Base-by-base conservation (phyloP, 2,113 vertebrate species). In the Isichthys henryi region DNA sequence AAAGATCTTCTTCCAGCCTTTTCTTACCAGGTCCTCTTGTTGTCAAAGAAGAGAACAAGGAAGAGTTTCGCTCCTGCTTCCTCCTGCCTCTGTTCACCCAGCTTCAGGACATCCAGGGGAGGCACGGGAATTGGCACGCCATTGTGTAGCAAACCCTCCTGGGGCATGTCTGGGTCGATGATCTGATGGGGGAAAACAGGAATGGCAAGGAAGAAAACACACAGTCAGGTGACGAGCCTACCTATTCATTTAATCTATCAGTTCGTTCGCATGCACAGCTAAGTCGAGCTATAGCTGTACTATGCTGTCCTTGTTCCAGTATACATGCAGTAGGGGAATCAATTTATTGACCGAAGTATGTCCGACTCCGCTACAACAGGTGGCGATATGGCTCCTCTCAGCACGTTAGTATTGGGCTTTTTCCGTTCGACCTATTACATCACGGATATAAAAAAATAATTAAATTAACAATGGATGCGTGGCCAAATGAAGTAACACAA, bases 31-130 rank as follows among this genome's bases (percentile, higher is more conserved):
- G 98, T 99, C 89, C 98, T 97, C 93, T 99, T 99, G 95, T 99
- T 99, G 95, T 99, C 98, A 93, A 99, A 99, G 95, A 99, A 99
- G 91, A 99, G 97, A 94, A 99, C 98, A 91, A 99, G 96, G 94
- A 97, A 99, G 92, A 99, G 98, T 90, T 96, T 97, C 93, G 98
- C 97, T 7, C 92, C 93, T 84, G 96, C 95, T 92, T 99, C 98
- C 89, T 95, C 96, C 94, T 98, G 97, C 91, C 95, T 97, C 95
- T 97, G 97, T 92, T 99, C 97, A 45, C 98, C 98, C 93, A 99
- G 89, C 85, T 92, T 95, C 90, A 99, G 94, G 77, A 99, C 98
- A 27, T 99, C 98, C 94, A 97, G 90, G 0, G 98, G 98, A 2
- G 98, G 98, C 10, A 99, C 97, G 0, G 98, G 98, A 92, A 99